These are phyloP conservation scores for Cryptoprocta ferox DNA, from an alignment of 2,797 vertebrate genomes.

Conservation along the genomic window DNA sequence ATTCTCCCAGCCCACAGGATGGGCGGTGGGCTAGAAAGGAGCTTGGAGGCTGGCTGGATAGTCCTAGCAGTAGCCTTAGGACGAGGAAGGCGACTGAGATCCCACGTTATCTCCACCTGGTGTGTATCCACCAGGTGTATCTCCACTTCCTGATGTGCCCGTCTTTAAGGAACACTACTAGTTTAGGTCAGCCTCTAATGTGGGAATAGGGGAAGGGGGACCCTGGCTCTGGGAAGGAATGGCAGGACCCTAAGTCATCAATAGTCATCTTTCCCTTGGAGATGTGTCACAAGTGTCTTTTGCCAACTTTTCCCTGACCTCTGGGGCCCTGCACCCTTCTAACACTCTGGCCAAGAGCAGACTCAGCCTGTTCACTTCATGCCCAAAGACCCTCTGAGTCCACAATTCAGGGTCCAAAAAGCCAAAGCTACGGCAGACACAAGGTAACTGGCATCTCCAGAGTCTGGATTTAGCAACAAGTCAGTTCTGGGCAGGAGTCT, in stretches of 20 bases:
- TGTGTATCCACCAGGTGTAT: too few species aligned
- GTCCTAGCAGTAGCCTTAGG: background rate
- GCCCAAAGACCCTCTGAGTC: background rate
- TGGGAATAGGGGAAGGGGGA: background rate
- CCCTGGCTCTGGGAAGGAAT: background rate
- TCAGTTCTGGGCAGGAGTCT: background rate
- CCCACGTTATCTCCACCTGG: background rate
- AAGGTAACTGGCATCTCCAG: background rate
- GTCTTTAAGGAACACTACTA: background rate
- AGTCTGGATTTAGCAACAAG: conserved; percentile 30
- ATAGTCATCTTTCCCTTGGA: background rate
- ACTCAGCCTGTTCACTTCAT: background rate
- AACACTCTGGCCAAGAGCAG: background rate
- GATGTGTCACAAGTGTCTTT: background rate
- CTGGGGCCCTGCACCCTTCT: background rate
- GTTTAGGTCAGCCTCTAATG: background rate
- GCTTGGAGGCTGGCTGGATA: background rate
- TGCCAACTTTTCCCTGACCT: background rate
- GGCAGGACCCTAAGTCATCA: background rate
- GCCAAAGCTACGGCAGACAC: background rate
- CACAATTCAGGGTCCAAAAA: background rate
- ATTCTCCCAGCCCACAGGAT: background rate
- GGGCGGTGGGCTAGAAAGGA: background rate
- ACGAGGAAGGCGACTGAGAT: background rate
- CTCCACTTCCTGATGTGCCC: background rate